Percentiles rank a stretch among this genome's conserved stretches.
phyloP scores from a whole-genome alignment of 1,140 invertebrate genomes.

The Asbolus verrucosus region DNA sequence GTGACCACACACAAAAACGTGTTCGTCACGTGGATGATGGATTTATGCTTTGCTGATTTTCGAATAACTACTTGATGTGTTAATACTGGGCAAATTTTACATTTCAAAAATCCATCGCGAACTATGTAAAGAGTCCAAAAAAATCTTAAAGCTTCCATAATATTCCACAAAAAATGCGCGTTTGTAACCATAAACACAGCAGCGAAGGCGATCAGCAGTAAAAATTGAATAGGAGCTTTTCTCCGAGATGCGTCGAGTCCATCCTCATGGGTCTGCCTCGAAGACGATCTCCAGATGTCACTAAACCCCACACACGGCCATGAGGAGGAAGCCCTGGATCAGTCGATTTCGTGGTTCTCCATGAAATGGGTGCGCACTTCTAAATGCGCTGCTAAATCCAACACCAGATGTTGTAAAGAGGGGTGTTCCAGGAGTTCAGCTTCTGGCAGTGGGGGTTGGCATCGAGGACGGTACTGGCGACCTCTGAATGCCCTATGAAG shows the following conservation, averaged over 20 bases:
- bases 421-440: slow-evolving; percentile 91
- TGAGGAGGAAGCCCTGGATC: slow-evolving; percentile 69
- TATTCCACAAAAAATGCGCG: slow-evolving; percentile 47
- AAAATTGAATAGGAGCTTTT: slow-evolving; percentile 33
- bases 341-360: slow-evolving; percentile 78
- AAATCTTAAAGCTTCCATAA: slow-evolving; percentile 49
- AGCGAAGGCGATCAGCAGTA: slow-evolving; percentile 46
- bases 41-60: slow-evolving; percentile 8
- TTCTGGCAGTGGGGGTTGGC: slow-evolving; percentile 88
- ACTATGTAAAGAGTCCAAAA: slow-evolving; percentile 49
- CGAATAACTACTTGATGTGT: slow-evolving; percentile 7
- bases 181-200: slow-evolving; percentile 50
- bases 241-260: slow-evolving; percentile 45
- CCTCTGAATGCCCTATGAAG: slow-evolving; percentile 86
- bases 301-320: slow-evolving; percentile 59
- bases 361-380: slow-evolving; percentile 84
- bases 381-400: slow-evolving; percentile 85
- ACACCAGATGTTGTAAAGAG: slow-evolving; percentile 81
- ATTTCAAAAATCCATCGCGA: slow-evolving; percentile 23
- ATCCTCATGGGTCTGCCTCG: slow-evolving; percentile 58
- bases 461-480: slow-evolving; percentile 85
- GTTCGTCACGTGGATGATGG: slow-evolving; percentile 3
- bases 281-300: slow-evolving; percentile 46
- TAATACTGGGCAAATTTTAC: slow-evolving; percentile 34
- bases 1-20: slow-evolving; percentile 2